These are phyloP conservation scores for Pogonus chalceus DNA, from an alignment of 1,140 invertebrate genomes.

Conservation along the genomic window DNA sequence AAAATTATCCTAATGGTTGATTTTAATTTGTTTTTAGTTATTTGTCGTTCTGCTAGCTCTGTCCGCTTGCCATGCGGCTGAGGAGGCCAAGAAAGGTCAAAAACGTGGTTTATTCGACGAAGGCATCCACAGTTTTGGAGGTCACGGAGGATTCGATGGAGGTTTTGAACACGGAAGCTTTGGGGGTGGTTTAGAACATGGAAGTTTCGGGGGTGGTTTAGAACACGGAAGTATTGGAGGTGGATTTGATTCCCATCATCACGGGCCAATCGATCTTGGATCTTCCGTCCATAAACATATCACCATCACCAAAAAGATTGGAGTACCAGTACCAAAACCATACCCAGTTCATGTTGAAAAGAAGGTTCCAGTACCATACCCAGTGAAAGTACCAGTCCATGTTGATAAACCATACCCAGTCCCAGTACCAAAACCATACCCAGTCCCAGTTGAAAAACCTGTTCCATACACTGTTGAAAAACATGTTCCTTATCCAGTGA, in stretches of 20 bases:
- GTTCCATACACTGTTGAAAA: too few relatives aligned
- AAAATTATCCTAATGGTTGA: too few relatives aligned
- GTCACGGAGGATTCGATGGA: background rate
- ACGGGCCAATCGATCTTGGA: slow-evolving; percentile 12
- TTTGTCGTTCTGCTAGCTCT: background rate
- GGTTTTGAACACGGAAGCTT: background rate
- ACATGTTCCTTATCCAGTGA: too few relatives aligned
- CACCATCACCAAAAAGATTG: slow-evolving; percentile 17
- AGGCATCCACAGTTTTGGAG: background rate
- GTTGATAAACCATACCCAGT: background rate
- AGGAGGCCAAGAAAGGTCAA: slow-evolving; percentile 8
- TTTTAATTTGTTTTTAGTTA: slow-evolving; percentile 5
- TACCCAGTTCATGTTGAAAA: slow-evolving; percentile 28
- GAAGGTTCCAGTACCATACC: slow-evolving; percentile 18
- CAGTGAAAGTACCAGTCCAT: slow-evolving; percentile 24
- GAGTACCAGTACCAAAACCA: slow-evolving; percentile 20
- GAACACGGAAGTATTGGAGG: slow-evolving; percentile 10
- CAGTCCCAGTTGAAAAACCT: slow-evolving; percentile 19
- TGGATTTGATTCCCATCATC: slow-evolving; percentile 10
- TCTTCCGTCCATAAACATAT: slow-evolving; percentile 18
- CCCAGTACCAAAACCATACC: slow-evolving; percentile 14
- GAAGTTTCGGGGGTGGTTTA: slow-evolving; percentile 8
- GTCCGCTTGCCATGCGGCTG: background rate
- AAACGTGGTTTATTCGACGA: background rate
- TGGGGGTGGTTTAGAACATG: slow-evolving; percentile 5